Base-by-base conservation (phyloP, 92 coral and sea anemone genomes). In the Muricea muricata region DNA sequence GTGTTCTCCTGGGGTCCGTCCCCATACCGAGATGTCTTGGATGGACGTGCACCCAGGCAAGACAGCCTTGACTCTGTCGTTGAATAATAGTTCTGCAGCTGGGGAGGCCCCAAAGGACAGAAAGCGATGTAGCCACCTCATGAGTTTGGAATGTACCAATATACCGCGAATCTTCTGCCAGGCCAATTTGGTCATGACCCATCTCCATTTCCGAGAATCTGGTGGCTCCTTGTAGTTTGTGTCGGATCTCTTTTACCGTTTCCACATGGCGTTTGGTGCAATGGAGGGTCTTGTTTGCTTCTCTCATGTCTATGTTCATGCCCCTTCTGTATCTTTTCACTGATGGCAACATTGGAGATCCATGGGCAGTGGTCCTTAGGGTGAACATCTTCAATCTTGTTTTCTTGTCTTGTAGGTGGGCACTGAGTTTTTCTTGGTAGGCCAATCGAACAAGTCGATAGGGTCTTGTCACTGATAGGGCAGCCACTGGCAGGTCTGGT, bases 301-400 rank as follows among this genome's bases (percentile, higher is more conserved):
- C n/a, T n/a, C n/a, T n/a, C n/a, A n/a, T n/a, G n/a, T n/a, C n/a
- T n/a, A n/a, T n/a, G n/a, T n/a, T n/a, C n/a, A n/a, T n/a, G 77
- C 32, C 84, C 76, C 65, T 58, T 34, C 29, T 63, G 83, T 37
- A 79, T 86, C 65, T 70, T 86, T 33, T 86, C 90, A 6, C 81
- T 67, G 46, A 86, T 86, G 2, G n/a, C n/a, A n/a, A n/a, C n/a
- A n/a, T n/a, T n/a, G n/a, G n/a, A n/a, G n/a, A n/a, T n/a, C n/a
- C n/a, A n/a, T n/a, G n/a, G n/a, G n/a, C n/a, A n/a, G n/a, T n/a
- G n/a, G n/a, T n/a, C n/a, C n/a, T n/a, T n/a, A n/a, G n/a, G n/a
- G n/a, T n/a, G n/a, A n/a, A n/a, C n/a, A n/a, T n/a, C n/a, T n/a
- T n/a, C n/a, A n/a, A n/a, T n/a, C n/a, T n/a, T n/a, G n/a, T n/a